These are phyloP conservation scores for Sycophila sp. DNA, from an alignment of 1,140 invertebrate species.

Conservation along the genomic window DNA sequence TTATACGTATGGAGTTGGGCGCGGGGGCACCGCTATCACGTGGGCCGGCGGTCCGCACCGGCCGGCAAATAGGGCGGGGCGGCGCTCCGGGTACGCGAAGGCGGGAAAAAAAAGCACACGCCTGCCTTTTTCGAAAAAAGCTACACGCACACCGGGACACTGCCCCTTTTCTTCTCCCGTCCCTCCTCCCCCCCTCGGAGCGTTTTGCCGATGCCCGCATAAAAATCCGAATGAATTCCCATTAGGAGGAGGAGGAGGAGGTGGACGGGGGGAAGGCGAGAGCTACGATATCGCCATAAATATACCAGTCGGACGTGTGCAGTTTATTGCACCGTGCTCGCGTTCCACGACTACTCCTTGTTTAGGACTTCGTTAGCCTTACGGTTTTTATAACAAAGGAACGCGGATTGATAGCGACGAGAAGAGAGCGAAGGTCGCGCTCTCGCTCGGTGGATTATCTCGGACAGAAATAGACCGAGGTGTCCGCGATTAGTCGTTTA, in stretches of 20 bases:
- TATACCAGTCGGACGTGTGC: not conserved
- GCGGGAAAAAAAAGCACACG: conserved; percentile 29
- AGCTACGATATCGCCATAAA: not conserved
- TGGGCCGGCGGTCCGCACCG: conserved; percentile 46
- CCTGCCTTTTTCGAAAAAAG: not conserved
- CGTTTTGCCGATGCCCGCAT: not conserved
- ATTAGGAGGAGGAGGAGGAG: too few relatives aligned
- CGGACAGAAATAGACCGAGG: too few relatives aligned
- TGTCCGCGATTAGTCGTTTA: too few relatives aligned
- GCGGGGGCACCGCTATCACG: conserved; percentile 38
- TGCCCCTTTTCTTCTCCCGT: too few relatives aligned
- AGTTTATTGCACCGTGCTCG: not conserved
- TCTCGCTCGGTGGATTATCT: too few relatives aligned
- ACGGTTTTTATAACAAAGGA: too few relatives aligned
- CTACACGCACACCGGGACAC: not conserved
- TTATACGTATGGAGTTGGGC: conserved; percentile 48
- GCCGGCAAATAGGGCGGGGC: conserved; percentile 47
- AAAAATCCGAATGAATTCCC: not conserved
- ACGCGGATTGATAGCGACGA: too few relatives aligned
- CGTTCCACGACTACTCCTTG: too few relatives aligned
- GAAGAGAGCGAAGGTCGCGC: too few relatives aligned
- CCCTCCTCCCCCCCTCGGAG: too few relatives aligned
- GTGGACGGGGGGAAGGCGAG: too few relatives aligned
- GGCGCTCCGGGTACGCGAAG: conserved; percentile 38
- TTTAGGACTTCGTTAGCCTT: too few relatives aligned